phyloP scores from a whole-genome alignment of 2,113 vertebrate genomes.

The Catharus bicknelli region DNA sequence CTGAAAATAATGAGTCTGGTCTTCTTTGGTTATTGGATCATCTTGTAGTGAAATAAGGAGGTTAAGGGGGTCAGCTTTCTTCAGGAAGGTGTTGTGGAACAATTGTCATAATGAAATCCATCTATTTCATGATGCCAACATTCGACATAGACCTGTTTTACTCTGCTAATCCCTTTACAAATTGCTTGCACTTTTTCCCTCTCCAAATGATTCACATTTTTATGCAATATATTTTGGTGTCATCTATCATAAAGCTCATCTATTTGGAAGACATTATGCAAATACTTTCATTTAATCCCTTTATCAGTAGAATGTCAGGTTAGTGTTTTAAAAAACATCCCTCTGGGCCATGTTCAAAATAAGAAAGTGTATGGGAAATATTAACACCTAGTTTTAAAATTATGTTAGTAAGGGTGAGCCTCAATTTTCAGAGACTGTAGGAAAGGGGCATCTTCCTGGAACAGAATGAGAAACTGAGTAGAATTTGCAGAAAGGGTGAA shows the following conservation, averaged over 20 bases:
- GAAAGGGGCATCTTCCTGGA: background rate
- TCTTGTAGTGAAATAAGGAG: constrained; percentile 11
- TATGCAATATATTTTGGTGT: constrained; percentile 24
- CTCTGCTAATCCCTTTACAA: constrained; percentile 5
- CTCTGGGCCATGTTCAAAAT: background rate
- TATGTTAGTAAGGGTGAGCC: background rate
- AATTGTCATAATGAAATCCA: background rate
- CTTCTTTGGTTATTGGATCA: background rate
- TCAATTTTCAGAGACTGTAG: background rate
- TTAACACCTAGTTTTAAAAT: background rate
- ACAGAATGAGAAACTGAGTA: background rate
- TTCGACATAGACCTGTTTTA: background rate
- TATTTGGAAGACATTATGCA: constrained; percentile 29
- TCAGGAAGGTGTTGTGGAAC: background rate
- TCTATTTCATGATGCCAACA: background rate
- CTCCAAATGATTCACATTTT: background rate
- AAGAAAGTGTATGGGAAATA: background rate
- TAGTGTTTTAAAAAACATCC: constrained; percentile 30
- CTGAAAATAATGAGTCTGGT: background rate
- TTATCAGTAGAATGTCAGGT: constrained; percentile 45
- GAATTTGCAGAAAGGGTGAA: background rate
- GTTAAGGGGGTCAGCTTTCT: background rate
- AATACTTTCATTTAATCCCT: constrained; percentile 41
- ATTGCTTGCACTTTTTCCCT: background rate
- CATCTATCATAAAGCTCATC: constrained; percentile 27